Base-by-base conservation (phyloP, 2,113 vertebrate genomes). In the Protobothrops flavoviridis region DNA sequence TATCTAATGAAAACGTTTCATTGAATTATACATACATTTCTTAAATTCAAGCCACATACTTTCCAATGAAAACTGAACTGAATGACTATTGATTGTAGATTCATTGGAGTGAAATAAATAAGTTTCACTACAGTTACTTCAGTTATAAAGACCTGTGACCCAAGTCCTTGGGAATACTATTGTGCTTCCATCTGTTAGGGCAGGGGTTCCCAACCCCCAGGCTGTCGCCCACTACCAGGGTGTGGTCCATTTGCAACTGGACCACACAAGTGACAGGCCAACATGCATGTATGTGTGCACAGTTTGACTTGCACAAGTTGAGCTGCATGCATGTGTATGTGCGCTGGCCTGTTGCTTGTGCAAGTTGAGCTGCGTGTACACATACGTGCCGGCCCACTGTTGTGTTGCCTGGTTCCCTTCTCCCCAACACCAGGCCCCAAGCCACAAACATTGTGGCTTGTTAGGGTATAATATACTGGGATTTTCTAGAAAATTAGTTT, bases 341-440 rank as follows among this genome's bases (percentile, higher is more conserved):
- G 12, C 5, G 0, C n/a, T 69, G 29, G 64, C 5, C 12, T 0
- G 5, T 29, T 69, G 61, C 26, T 69, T 0, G 0, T 2, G 12
- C 1, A 69, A 69, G 11, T 69, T 69, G 29, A 69, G 4, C 29
- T 69, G 61, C 0, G 11, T 29, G 5, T 69, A 12, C 29, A n/a
- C 5, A 4, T 69, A 12, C 1, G 0, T 11, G 29, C 26, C 0
- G 1, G 4, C 61, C 61, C 11, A 0, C 26, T 69, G 29, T 48
- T 48, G 45, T 48, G 29, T n/a, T 3, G 11, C 61, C 61, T 3
- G 0, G 12, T 69, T 69, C 64, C 12, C 5, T 5, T 69, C 61
- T 64, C 61, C 61, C 29, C 1, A 12, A 12, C 0, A 0, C 29
- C 64, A 33, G 4, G 4, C 64, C 0, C 64, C 13, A 69, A 69